These are phyloP conservation scores for Oncorhynchus gorbuscha DNA, from an alignment of 2,113 vertebrate species.

Conservation along the genomic window DNA sequence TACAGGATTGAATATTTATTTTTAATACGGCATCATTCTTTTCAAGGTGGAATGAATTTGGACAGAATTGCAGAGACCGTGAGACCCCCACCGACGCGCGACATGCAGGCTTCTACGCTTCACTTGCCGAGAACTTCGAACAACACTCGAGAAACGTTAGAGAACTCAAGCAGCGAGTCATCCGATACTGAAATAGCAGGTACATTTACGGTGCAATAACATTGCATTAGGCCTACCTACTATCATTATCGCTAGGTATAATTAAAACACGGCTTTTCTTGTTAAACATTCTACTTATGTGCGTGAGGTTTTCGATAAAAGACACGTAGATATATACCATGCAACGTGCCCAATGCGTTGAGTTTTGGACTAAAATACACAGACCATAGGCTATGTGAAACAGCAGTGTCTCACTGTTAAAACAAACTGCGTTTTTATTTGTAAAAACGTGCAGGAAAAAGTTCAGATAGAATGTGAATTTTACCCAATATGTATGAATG, in stretches of 20 bases:
- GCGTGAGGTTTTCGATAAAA: no score
- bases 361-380: no score
- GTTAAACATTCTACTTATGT: no score
- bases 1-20: slow-evolving; percentile 50
- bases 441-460: no score
- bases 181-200: slow-evolving; percentile 94
- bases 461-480: no score
- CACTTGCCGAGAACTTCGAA: slow-evolving; percentile 86
- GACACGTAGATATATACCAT: no score
- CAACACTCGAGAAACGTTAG: slow-evolving; percentile 81
- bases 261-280: not conserved
- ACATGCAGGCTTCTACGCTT: slow-evolving; percentile 87
- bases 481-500: no score
- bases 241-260: slow-evolving; percentile 20
- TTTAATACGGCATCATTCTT: slow-evolving; percentile 77
- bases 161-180: slow-evolving; percentile 96
- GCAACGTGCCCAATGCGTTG: no score
- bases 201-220: slow-evolving; percentile 63
- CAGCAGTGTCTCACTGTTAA: no score
- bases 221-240: slow-evolving; percentile 26
- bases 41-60: slow-evolving; percentile 92
- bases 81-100: slow-evolving; percentile 84
- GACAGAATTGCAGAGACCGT: slow-evolving; percentile 87
- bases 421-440: no score
- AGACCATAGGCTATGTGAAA: no score